phyloP scores from a whole-genome alignment of 2,113 vertebrate species.

The Tamias sibiricus region DNA sequence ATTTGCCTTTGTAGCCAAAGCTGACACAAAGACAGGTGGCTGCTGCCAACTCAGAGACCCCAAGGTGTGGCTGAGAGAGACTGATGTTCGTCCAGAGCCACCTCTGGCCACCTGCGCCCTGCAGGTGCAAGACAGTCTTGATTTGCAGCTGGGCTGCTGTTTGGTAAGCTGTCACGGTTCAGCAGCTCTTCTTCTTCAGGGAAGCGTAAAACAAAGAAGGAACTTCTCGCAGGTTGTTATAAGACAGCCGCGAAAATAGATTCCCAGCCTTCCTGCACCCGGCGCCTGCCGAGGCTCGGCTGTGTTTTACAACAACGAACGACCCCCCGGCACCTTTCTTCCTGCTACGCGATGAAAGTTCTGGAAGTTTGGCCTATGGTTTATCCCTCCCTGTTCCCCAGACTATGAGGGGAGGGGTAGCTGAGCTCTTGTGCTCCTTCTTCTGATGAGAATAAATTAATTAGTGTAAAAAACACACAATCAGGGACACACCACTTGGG shows the following conservation, averaged over 20 bases:
- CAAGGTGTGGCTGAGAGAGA: not conserved
- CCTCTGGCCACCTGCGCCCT: not conserved
- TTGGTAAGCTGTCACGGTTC: not conserved
- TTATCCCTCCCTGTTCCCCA: not conserved
- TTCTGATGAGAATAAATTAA: conserved; percentile 65
- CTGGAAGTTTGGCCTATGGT: not conserved
- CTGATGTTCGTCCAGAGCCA: not conserved
- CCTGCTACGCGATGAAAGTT: not conserved
- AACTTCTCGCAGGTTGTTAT: not conserved
- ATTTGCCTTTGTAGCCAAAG: conserved; percentile 23
- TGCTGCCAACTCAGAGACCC: not conserved
- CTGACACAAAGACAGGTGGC: not conserved
- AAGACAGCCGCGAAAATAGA: conserved; percentile 55
- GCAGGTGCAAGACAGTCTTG: not conserved
- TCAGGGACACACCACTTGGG: not conserved
- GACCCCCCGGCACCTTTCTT: not conserved
- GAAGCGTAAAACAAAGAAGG: conserved; percentile 60
- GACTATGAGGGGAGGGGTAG: not conserved
- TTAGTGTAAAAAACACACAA: conserved; percentile 46
- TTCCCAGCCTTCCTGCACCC: conserved; percentile 20
- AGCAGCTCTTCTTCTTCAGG: not conserved
- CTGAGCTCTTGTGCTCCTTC: not conserved
- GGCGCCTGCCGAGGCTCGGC: conserved; percentile 25
- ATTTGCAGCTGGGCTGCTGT: conserved; percentile 12
- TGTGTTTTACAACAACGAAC: not conserved